Evolutionary conservation across 2,888 invertebrate species (phyloP).

Genomic region (Cremastobaeus sp.): DNA sequence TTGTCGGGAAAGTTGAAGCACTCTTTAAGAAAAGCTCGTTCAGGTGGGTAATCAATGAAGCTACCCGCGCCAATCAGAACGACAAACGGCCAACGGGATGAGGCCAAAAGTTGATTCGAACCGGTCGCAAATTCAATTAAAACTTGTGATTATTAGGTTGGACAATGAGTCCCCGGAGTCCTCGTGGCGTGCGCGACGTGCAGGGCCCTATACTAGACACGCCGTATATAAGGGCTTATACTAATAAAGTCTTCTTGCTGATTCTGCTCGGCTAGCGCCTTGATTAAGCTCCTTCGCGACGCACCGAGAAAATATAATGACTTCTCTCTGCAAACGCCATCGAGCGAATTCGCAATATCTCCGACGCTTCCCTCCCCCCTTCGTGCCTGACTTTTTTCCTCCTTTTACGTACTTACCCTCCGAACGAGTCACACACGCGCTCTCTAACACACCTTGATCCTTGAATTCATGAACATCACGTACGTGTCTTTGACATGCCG

Average conservation of each 20-base stretch:
- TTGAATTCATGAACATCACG: conserved; percentile 62
- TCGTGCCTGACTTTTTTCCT: conserved; percentile 37
- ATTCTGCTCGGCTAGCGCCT: conserved; percentile 77
- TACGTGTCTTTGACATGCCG: conserved; percentile 62
- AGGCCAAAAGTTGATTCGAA: conserved; percentile 72
- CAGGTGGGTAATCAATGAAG: conserved; percentile 65
- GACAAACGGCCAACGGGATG: conserved; percentile 61
- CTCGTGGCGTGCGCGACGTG: conserved; percentile 44
- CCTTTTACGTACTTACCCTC: conserved; percentile 53
- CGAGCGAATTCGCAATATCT: conserved; percentile 64
- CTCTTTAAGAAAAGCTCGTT: conserved; percentile 58
- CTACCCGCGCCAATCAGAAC: conserved; percentile 69
- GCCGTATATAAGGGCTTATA: conserved; percentile 67
- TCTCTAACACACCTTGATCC: conserved; percentile 58
- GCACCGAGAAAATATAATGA: conserved; percentile 77
- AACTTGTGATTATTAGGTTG: conserved; percentile 77
- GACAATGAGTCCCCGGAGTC: conserved; percentile 75
- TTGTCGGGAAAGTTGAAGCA: conserved; percentile 45
- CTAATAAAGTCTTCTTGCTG: conserved; percentile 77
- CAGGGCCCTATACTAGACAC: conserved; percentile 51
- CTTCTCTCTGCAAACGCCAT: conserved; percentile 72
- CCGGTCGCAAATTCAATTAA: conserved; percentile 76
- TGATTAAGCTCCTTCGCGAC: conserved; percentile 77
- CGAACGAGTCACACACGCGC: conserved; percentile 32
- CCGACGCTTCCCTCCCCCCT: conserved; percentile 32